These are phyloP conservation scores for Brachyopa scutellaris DNA, from an alignment of 2,888 invertebrate species.

Conservation along the genomic window DNA sequence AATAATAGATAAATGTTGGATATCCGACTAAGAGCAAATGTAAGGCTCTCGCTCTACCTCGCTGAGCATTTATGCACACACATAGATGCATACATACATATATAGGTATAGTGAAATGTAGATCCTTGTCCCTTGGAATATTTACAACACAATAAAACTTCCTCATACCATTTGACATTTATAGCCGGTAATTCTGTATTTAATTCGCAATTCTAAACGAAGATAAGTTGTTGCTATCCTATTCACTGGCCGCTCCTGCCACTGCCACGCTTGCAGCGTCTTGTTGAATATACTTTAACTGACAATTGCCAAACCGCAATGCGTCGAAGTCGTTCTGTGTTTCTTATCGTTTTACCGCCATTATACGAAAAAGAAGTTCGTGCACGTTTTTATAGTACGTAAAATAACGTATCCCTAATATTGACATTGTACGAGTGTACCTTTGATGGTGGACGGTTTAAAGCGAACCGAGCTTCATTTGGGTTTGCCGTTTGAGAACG, in stretches of 20 bases:
- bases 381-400: background rate
- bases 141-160: conserved; percentile 69
- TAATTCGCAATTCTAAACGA: conserved; percentile 65
- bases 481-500: background rate
- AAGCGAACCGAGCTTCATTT: conserved; percentile 1
- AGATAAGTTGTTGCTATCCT: conserved; percentile 54
- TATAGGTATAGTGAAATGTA: conserved; percentile 2
- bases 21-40: conserved; percentile 45
- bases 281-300: conserved; percentile 8
- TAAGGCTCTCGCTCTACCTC: conserved; percentile 23
- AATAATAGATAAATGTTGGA: conserved; percentile 71
- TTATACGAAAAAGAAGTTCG: conserved; percentile 26
- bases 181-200: conserved; percentile 70
- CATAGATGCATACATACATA: too few species aligned
- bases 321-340: conserved; percentile 18
- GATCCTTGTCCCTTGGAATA: conserved; percentile 53
- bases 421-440: conserved; percentile 56
- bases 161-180: conserved; percentile 66
- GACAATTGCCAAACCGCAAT: conserved; percentile 10
- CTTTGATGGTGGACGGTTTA: conserved; percentile 1
- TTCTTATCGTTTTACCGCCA: conserved; percentile 24
- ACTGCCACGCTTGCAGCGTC: conserved; percentile 29
- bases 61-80: too few species aligned
- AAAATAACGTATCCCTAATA: conserved; percentile 52
- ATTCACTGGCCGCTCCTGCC: conserved; percentile 36